Base-by-base conservation (phyloP, 53 echinoderm and acorn worm genomes). In the Actinopyga echinites region DNA sequence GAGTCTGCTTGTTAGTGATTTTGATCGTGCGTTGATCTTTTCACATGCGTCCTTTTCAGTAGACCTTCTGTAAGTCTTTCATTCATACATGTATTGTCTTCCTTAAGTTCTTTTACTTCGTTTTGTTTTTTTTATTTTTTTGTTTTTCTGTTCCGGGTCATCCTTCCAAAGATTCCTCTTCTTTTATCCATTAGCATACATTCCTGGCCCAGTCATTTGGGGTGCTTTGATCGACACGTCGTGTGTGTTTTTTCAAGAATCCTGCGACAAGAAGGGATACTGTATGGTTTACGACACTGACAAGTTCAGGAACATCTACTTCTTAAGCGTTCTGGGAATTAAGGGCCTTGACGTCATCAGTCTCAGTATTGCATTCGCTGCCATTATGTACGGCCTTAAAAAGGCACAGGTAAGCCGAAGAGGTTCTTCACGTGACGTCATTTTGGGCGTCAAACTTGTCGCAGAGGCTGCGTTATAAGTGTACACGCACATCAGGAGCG, bases 171-270 rank as follows among this genome's bases (percentile, higher is more conserved):
- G 40, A 8, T 49, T 49, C 17, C 49, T 8, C 57, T 28, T 5
- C 19, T 23, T 66, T 25, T 67, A 8, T 43, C 22, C 13, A 8
- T n/a, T 55, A 89, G 89, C 52, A 0, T 89, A 85, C 38, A 60
- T 89, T 20, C 89, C 89, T 4, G 89, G 85, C 2, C 89, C 89
- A 24, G 33, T 89, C 57, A 64, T 84, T 58, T 85, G 85, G 66
- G 89, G 89, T 15, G 89, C 85, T 9, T 66, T 80, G 13, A 85
- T 89, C 19, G 69, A 71, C 13, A 57, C 32, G 22, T 33, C 89
- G 2, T 89, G 89, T 26, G 38, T 85, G 5, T 58, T 89, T 5
- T 80, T 79, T 22, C 84, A 85, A 55, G 63, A 71, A 35, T 85
- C 85, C 1, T 89, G 89, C 25, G 89, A 85, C 11, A 35, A 69